These are phyloP conservation scores for Anthopleura sola DNA, from an alignment of 64 coral and sea anemone genomes.

Conservation along the genomic window DNA sequence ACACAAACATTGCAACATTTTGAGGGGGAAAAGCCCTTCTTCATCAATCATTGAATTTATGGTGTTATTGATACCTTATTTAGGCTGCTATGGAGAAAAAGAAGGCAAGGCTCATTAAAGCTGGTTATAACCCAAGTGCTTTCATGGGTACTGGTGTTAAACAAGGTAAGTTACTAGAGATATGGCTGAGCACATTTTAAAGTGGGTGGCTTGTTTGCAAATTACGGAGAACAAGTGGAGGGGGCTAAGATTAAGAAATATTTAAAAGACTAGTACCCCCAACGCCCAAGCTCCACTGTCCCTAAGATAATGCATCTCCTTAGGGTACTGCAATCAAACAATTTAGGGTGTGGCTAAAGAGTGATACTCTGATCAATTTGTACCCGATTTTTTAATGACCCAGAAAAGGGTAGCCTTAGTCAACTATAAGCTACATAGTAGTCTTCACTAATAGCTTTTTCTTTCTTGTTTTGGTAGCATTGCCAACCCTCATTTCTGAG, in stretches of 20 bases:
- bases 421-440: not conserved
- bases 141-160: not conserved
- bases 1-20: not conserved
- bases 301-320: too few species aligned
- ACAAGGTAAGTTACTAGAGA: not conserved
- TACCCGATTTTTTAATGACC: too few species aligned
- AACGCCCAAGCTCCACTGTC: too few species aligned
- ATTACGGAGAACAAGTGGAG: too few species aligned
- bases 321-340: too few species aligned
- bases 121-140: constrained; percentile 12
- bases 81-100: constrained; percentile 85
- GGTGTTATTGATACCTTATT: not conserved
- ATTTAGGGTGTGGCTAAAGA: too few species aligned
- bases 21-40: too few species aligned
- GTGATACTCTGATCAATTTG: too few species aligned
- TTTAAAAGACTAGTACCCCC: too few species aligned
- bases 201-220: too few species aligned
- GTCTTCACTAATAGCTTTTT: not conserved
- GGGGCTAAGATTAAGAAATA: too few species aligned
- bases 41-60: not conserved
- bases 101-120: constrained; percentile 61
- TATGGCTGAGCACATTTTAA: constrained; percentile 6
- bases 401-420: too few species aligned
- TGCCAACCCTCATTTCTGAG: constrained; percentile 72
- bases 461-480: constrained; percentile 30